A percentile compares a stretch with the other conserved stretches of the same genome.
Conservation (phyloP, 2,888 invertebrate species). For the Geophilus truncorum region DNA sequence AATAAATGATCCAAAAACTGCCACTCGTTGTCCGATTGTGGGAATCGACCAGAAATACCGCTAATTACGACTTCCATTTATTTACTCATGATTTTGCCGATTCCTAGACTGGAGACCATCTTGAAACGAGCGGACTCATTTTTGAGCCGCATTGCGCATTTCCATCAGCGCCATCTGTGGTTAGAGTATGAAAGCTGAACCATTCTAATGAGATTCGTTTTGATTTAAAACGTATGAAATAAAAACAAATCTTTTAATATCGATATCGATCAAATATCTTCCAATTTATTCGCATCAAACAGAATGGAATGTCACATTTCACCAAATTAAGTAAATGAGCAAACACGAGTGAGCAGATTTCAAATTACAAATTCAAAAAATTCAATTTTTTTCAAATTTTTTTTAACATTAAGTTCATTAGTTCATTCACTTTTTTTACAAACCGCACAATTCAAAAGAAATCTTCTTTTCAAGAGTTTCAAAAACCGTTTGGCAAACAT, state of each 20-base stretch:
- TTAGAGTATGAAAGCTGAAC: too few species aligned
- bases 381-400: neutral
- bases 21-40: conserved; percentile 82
- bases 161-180: too few species aligned
- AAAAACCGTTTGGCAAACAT: neutral
- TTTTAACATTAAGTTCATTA: neutral
- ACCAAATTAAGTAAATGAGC: neutral
- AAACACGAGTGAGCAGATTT: neutral
- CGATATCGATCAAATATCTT: too few species aligned
- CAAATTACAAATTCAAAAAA: neutral
- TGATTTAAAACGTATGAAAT: too few species aligned
- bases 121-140: too few species aligned
- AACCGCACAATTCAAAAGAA: neutral
- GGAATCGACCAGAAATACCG: conserved; percentile 77
- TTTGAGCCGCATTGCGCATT: too few species aligned
- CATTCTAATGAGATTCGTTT: too few species aligned
- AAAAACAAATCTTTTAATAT: too few species aligned
- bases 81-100: too few species aligned
- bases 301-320: neutral
- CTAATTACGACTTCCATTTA: conserved; percentile 70
- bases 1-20: conserved; percentile 89
- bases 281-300: neutral
- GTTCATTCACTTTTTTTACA: too few species aligned
- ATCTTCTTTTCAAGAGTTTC: neutral
- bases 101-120: too few species aligned